Conservation (phyloP, 2,888 invertebrate genomes). For the Oxycera nigricornis region DNA sequence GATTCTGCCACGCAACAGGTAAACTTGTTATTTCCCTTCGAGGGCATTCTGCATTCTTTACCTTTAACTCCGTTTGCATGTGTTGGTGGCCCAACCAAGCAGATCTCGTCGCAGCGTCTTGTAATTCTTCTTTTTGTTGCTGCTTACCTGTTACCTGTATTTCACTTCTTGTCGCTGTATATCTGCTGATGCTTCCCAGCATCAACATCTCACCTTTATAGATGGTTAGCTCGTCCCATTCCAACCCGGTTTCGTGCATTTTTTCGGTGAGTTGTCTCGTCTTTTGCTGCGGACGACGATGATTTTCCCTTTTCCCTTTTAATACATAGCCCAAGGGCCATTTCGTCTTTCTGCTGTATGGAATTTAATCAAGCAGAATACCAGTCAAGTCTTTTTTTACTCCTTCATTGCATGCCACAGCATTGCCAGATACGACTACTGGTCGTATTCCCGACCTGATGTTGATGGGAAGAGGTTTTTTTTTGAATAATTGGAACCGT, state of each 20-base stretch:
- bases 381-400: background rate
- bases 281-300: background rate
- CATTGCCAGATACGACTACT: background rate
- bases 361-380: constrained; percentile 29
- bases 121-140: background rate
- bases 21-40: constrained; percentile 11
- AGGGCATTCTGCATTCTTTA: constrained; percentile 16
- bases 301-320: constrained; percentile 26
- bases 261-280: background rate
- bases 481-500: background rate
- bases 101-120: background rate
- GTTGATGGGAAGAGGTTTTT: background rate
- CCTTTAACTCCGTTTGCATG: background rate
- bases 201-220: constrained; percentile 22
- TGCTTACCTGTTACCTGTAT: background rate
- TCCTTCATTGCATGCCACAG: background rate
- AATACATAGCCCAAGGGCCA: constrained; percentile 13
- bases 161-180: background rate
- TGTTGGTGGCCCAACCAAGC: background rate
- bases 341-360: background rate
- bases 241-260: background rate
- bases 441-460: background rate
- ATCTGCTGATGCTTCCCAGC: background rate
- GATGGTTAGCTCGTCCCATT: constrained; percentile 10
- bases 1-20: constrained; percentile 5